These are phyloP conservation scores for Anastrepha ludens DNA, from an alignment of 1,140 invertebrate species.

Conservation along the genomic window DNA sequence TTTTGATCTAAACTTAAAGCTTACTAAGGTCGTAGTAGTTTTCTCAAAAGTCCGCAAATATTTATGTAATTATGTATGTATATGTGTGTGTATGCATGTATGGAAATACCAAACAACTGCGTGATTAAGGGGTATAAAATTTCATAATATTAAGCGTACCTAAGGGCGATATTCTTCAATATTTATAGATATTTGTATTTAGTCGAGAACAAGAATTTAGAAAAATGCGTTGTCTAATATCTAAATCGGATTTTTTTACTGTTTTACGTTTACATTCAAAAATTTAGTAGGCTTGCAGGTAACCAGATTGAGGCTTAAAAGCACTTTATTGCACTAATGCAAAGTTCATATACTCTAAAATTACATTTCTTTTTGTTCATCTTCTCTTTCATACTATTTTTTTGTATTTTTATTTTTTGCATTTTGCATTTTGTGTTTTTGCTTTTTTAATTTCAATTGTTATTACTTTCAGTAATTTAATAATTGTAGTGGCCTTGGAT, in stretches of 20 bases:
- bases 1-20: no score
- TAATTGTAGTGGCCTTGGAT: no score
- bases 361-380: background rate
- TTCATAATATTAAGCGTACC: no score
- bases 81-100: no score
- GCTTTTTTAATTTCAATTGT: background rate
- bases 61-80: no score
- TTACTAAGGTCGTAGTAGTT: background rate
- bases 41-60: background rate
- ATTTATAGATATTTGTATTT: no score
- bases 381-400: background rate
- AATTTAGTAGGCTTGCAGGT: constrained; percentile 33
- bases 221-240: constrained; percentile 23
- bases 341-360: background rate
- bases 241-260: background rate
- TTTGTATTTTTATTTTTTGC: background rate
- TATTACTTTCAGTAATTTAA: background rate
- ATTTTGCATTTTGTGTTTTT: background rate
- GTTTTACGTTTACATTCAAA: background rate
- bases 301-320: background rate
- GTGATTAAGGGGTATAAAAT: no score
- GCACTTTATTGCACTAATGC: constrained; percentile 21
- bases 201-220: background rate
- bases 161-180: no score
- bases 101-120: no score